Conservation (phyloP, 1,140 invertebrate species). For the Drosophila jambulina region DNA sequence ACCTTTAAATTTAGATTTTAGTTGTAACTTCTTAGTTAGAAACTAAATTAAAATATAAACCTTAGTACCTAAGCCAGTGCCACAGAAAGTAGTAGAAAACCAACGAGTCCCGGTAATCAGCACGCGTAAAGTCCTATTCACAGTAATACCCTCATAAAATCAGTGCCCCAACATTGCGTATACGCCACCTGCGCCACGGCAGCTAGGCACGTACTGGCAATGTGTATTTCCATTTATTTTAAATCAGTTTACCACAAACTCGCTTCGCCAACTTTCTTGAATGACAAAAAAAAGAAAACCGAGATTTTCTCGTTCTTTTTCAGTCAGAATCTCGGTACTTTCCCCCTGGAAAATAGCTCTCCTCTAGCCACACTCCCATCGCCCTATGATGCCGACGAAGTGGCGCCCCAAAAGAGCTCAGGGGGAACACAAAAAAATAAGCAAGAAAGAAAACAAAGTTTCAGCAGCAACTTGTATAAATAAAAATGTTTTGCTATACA, state of each 20-base stretch:
- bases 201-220: conserved; percentile 57
- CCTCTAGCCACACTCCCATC: background rate
- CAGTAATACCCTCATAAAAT: conserved; percentile 17
- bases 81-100: background rate
- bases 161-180: conserved; percentile 50
- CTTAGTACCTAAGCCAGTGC: background rate
- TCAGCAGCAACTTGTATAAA: conserved; percentile 49
- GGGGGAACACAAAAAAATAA: background rate
- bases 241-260: conserved; percentile 56
- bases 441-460: conserved; percentile 32
- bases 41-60: background rate
- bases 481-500: conserved; percentile 48
- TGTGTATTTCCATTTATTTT: conserved; percentile 53
- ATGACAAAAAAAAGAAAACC: conserved; percentile 17
- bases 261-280: conserved; percentile 30
- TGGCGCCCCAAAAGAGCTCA: conserved; percentile 33
- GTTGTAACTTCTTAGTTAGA: background rate
- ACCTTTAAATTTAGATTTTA: background rate
- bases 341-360: background rate
- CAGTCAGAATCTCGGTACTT: background rate
- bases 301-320: conserved; percentile 6
- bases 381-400: conserved; percentile 7
- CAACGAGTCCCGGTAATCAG: conserved; percentile 7
- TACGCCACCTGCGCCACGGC: conserved; percentile 53
- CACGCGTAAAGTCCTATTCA: conserved; percentile 11